Evolutionary conservation across 1,140 invertebrate species (phyloP).

Genomic region (Sycobia sp.): DNA sequence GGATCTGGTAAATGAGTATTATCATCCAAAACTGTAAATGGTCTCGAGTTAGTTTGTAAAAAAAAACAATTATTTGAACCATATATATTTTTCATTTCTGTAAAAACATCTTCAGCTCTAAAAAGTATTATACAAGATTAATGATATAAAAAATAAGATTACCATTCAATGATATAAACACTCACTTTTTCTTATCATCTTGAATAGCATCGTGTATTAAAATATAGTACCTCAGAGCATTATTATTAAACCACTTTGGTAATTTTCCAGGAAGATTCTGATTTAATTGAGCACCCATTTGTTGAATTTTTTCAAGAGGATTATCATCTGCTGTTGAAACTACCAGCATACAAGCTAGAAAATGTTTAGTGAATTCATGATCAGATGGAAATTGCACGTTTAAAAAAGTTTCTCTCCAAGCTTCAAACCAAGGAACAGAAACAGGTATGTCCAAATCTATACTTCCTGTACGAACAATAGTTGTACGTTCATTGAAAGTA

Average conservation of each 20-base stretch:
- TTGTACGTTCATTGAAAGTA: constrained; percentile 70
- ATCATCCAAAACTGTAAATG: constrained; percentile 62
- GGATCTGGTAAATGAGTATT: constrained; percentile 74
- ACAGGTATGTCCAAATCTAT: constrained; percentile 70
- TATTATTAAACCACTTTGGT: constrained; percentile 89
- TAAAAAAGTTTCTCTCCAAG: constrained; percentile 91
- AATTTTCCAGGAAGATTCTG: constrained; percentile 77
- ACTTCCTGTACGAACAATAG: constrained; percentile 59
- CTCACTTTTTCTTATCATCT: constrained; percentile 68
- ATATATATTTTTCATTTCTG: constrained; percentile 83
- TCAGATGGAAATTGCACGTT: constrained; percentile 88
- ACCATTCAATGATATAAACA: constrained; percentile 28
- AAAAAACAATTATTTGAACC: constrained; percentile 85
- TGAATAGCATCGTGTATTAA: constrained; percentile 83
- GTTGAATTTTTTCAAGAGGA: constrained; percentile 78
- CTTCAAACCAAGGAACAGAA: constrained; percentile 92
- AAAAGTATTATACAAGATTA: constrained; percentile 20
- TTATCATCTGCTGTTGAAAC: constrained; percentile 81
- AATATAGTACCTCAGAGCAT: constrained; percentile 86
- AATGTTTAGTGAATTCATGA: constrained; percentile 94
- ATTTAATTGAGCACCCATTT: constrained; percentile 78
- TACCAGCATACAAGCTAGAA: constrained; percentile 88
- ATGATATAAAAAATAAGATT: background rate
- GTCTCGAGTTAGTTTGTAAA: constrained; percentile 83
- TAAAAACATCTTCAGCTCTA: constrained; percentile 82